Base-by-base conservation (phyloP, 2,113 vertebrate species). In the Hemibagrus wyckioides region DNA sequence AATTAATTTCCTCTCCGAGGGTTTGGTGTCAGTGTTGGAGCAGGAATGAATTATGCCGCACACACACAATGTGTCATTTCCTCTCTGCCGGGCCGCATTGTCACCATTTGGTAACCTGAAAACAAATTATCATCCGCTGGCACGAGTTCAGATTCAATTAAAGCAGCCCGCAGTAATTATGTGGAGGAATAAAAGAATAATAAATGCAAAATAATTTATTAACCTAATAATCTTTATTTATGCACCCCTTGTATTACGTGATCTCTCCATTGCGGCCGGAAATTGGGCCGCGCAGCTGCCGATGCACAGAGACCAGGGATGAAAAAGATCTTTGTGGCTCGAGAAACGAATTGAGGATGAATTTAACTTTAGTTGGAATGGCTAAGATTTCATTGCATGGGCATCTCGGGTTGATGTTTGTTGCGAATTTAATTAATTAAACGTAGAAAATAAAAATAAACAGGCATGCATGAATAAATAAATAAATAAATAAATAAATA, bases 141-240 rank as follows among this genome's bases (percentile, higher is more conserved):
- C 96, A 96, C 93, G 92, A 94, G 95, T 96, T 98, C 97, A 97
- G 95, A 97, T 97, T 97, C 97, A 98, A 99, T 98, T 98, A 98
- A 97, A 97, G 94, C 94, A 93, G 96, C 94, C 95, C 94, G 96
- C 95, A 95, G 96, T 96, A 97, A 98, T 98, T 98, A 98, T 96
- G 96, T 94, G 94, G 95, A 96, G 95, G 95, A 96, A 98, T 96
- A 97, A 98, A 97, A 95, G 96, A 97, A 96, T 96, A 97, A 98
- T 97, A 97, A 96, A 98, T 97, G 96, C 94, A 97, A 97, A 98
- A 97, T 97, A 97, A 98, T 97, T 96, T 95, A 98, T 98, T 97
- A 97, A 96, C 95, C 96, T 96, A 97, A 97, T 98, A 96, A 96
- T 98, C 95, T 97, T 97, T 97, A 97, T 99, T 97, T 96, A 96